phyloP scores from a whole-genome alignment of 2,888 invertebrate genomes.

The Agrotis puta region DNA sequence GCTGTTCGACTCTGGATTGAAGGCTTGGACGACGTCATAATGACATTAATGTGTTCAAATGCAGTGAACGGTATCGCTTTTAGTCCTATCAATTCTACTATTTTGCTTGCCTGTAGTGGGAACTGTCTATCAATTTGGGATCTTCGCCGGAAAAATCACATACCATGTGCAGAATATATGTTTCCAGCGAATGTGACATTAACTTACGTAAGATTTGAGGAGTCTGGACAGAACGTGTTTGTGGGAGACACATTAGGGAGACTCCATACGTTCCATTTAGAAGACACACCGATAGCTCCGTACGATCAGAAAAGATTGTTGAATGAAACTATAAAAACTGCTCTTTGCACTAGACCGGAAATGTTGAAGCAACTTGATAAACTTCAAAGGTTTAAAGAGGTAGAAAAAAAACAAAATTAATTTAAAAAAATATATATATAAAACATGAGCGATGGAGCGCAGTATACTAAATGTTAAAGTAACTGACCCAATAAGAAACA shows the following conservation, averaged over 20 bases:
- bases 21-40: conserved; percentile 92
- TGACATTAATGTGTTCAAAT: conserved; percentile 87
- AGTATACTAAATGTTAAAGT: too few species aligned
- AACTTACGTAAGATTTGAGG: conserved; percentile 92
- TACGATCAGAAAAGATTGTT: conserved; percentile 93
- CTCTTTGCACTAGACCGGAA: conserved; percentile 92
- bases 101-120: conserved; percentile 93
- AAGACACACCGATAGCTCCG: conserved; percentile 94
- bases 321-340: conserved; percentile 92
- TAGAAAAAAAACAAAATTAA: not conserved
- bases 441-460: too few species aligned
- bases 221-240: conserved; percentile 93
- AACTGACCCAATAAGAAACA: too few species aligned
- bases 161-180: conserved; percentile 92
- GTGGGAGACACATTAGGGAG: conserved; percentile 93
- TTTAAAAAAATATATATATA: too few species aligned
- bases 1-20: conserved; percentile 94
- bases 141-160: conserved; percentile 93
- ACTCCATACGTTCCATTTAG: conserved; percentile 93
- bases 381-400: conserved; percentile 80
- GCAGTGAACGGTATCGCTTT: conserved; percentile 92
- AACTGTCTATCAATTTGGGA: conserved; percentile 95
- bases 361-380: conserved; percentile 92
- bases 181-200: conserved; percentile 86
- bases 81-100: conserved; percentile 94